A percentile compares a stretch with the other conserved stretches of the same genome.
Conservation (phyloP, 2,797 vertebrate species). For the Sandelia bainsii region DNA sequence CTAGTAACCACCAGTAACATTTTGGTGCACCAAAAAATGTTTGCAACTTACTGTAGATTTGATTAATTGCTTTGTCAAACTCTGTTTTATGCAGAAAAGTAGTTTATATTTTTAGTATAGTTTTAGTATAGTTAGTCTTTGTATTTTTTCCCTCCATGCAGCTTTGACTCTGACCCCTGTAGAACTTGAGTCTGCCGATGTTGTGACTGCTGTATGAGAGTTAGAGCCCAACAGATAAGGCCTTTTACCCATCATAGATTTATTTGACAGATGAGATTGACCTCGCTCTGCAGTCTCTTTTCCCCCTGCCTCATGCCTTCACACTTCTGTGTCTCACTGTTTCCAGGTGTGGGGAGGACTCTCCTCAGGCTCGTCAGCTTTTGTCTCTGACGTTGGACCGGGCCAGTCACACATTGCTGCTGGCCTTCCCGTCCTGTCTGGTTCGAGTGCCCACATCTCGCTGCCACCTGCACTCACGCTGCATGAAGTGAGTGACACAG, state of each 20-base stretch:
- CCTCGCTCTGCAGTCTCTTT: constrained; percentile 6
- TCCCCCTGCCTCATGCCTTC: constrained; percentile 14
- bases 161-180: not conserved
- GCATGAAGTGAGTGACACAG: constrained; percentile 91
- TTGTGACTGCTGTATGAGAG: constrained; percentile 1
- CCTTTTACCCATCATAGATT: constrained; percentile 34
- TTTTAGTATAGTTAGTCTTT: too few relatives aligned
- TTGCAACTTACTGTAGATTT: not conserved
- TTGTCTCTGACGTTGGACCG: constrained; percentile 92
- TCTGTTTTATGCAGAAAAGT: not conserved
- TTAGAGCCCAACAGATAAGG: constrained; percentile 18
- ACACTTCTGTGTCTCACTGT: constrained; percentile 11
- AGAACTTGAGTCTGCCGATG: constrained; percentile 1
- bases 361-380: constrained; percentile 86
- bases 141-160: not conserved
- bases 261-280: constrained; percentile 6
- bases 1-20: too few relatives aligned
- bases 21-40: not conserved
- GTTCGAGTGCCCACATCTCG: constrained; percentile 92
- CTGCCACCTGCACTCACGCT: constrained; percentile 94
- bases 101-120: too few relatives aligned
- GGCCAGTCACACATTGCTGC: constrained; percentile 88
- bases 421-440: constrained; percentile 93
- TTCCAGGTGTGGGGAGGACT: constrained; percentile 89
- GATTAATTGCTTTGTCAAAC: not conserved